These are phyloP conservation scores for Mus musculus DNA, from an alignment of 2,113 vertebrate species.

Conservation along the genomic window DNA sequence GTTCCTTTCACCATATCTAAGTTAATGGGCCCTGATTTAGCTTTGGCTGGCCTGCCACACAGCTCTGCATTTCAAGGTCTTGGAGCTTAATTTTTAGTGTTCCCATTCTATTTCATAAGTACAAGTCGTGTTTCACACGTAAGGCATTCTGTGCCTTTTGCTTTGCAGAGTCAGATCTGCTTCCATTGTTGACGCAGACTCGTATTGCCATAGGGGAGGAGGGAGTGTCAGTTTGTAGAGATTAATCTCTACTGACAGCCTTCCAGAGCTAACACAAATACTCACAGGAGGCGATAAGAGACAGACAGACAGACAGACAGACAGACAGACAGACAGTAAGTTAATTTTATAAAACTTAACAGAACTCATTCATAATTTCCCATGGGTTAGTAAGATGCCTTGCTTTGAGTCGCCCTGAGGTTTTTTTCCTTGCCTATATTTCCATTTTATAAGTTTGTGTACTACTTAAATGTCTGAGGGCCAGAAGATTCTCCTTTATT, in stretches of 20 bases:
- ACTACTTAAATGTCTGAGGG: not conserved
- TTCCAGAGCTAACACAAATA: not conserved
- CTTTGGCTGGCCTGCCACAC: not conserved
- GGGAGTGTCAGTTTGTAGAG: not conserved
- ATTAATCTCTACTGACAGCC: not conserved
- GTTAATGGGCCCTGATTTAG: not conserved
- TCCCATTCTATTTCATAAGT: not conserved
- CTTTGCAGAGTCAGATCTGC: not conserved
- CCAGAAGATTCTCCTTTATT: not conserved
- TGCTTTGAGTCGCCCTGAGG: not conserved
- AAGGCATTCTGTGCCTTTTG: not conserved
- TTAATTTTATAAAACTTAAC: not conserved
- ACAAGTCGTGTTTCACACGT: not conserved
- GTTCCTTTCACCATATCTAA: not conserved
- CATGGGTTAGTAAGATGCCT: not conserved
- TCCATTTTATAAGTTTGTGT: not conserved
- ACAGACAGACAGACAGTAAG: too few relatives aligned
- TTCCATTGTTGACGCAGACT: constrained; percentile 29
- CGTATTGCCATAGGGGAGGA: not conserved
- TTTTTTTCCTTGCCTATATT: not conserved
- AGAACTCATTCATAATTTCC: not conserved
- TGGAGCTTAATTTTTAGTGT: not conserved
- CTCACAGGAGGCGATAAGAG: not conserved
- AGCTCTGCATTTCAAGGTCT: not conserved
- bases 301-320: not conserved